Evolutionary conservation across 2,888 invertebrate species (phyloP).

Genomic region (Sepiola atlantica): DNA sequence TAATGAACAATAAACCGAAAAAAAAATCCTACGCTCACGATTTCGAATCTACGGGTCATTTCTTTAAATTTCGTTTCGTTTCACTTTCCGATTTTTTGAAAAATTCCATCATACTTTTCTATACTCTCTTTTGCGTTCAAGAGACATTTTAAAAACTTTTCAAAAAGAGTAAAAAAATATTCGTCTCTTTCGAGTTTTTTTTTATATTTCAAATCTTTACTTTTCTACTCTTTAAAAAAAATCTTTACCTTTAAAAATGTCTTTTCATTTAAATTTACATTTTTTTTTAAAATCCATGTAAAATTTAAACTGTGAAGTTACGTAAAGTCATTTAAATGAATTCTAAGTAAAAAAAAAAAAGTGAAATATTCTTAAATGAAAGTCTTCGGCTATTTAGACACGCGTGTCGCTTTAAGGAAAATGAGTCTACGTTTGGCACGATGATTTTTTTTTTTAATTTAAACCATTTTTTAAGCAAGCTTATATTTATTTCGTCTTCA

Average conservation of each 20-base stretch:
- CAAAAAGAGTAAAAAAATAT: too few species aligned
- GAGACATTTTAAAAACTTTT: too few species aligned
- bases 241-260: neutral
- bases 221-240: neutral
- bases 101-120: neutral
- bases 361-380: neutral
- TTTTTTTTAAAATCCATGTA: too few species aligned
- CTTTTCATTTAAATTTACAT: neutral
- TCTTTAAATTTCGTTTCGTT: neutral
- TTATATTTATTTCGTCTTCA: neutral
- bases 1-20: neutral
- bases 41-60: neutral
- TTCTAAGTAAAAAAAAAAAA: neutral
- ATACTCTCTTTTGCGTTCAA: neutral
- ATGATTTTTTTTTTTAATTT: neutral
- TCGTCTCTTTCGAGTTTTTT: too few species aligned
- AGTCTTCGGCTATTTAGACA: neutral
- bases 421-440: neutral
- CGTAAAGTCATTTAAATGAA: neutral
- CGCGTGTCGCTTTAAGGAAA: neutral
- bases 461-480: neutral
- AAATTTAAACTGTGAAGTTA: neutral
- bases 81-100: neutral
- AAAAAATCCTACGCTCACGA: neutral
- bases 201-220: neutral